These are phyloP conservation scores for Siderastrea siderea DNA, from an alignment of 92 coral and sea anemone species.

Conservation along the genomic window DNA sequence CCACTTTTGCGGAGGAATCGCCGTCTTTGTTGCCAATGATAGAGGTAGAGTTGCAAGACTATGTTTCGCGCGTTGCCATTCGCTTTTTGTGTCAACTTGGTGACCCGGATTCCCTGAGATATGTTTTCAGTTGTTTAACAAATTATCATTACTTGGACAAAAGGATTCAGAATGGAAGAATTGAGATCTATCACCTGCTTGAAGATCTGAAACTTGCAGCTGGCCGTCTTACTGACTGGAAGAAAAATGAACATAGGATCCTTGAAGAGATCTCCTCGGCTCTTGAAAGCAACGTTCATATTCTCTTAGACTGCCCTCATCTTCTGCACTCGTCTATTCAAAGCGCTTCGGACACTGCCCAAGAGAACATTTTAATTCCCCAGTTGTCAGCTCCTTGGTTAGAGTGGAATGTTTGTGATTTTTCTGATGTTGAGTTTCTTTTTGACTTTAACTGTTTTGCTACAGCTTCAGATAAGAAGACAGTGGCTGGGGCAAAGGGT, in stretches of 20 bases:
- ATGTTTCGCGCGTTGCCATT: background rate
- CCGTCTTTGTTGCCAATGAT: background rate
- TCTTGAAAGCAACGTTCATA: conserved; percentile 2
- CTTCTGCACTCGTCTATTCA: background rate
- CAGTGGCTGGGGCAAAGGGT: background rate
- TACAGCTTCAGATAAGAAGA: background rate
- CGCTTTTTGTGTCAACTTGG: conserved; percentile 20
- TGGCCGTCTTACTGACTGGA: background rate
- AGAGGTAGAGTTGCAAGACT: conserved; percentile 9
- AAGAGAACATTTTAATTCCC: background rate
- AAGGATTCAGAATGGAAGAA: conserved; percentile 1
- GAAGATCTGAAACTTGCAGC: conserved; percentile 2
- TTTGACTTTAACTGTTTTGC: background rate
- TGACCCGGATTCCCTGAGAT: background rate
- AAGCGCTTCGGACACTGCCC: background rate
- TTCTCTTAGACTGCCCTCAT: conserved; percentile 30
- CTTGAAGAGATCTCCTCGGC: background rate
- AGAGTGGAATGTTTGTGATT: background rate
- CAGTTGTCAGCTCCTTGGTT: background rate
- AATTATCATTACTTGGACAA: conserved; percentile 16
- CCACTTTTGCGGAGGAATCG: background rate
- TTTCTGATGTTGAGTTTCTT: background rate
- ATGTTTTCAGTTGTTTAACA: conserved; percentile 27
- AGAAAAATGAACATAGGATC: background rate
- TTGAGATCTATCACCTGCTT: conserved; percentile 3